Percentiles rank a stretch among this genome's conserved stretches.
These are phyloP conservation scores for Listronotus oregonensis DNA, from an alignment of 1,140 invertebrate genomes.

Conservation along the genomic window DNA sequence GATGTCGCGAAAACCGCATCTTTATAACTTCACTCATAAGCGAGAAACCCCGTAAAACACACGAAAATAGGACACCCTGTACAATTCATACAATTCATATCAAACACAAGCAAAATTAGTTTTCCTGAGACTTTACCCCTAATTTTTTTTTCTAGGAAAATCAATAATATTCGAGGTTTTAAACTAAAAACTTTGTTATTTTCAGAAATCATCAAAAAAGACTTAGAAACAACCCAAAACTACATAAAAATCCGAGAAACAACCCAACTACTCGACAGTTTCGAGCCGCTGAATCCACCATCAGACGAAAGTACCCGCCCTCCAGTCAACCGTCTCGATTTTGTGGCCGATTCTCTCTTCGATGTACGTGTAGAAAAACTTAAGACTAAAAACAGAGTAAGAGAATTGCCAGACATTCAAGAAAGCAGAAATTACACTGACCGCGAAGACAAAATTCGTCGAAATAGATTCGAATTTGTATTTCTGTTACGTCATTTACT, in stretches of 20 bases:
- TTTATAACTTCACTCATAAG: no score
- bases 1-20: no score
- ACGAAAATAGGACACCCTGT: no score
- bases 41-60: no score
- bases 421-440: not conserved
- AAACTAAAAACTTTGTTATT: not conserved
- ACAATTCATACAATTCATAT: no score
- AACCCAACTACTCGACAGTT: not conserved
- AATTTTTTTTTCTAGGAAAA: no score
- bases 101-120: no score
- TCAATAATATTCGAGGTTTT: not conserved
- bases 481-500: constrained; percentile 3
- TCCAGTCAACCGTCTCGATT: not conserved
- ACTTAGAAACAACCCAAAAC: not conserved
- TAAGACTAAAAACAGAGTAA: not conserved
- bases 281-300: not conserved
- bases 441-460: not conserved
- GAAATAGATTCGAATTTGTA: constrained; percentile 6
- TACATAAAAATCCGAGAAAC: not conserved
- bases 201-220: no score
- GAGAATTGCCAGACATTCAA: no score
- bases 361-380: constrained; percentile 1
- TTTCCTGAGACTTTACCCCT: no score
- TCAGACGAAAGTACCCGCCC: not conserved
- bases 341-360: not conserved